Conservation (phyloP, 2,797 vertebrate species). For the Coranthus polyacanthus region DNA sequence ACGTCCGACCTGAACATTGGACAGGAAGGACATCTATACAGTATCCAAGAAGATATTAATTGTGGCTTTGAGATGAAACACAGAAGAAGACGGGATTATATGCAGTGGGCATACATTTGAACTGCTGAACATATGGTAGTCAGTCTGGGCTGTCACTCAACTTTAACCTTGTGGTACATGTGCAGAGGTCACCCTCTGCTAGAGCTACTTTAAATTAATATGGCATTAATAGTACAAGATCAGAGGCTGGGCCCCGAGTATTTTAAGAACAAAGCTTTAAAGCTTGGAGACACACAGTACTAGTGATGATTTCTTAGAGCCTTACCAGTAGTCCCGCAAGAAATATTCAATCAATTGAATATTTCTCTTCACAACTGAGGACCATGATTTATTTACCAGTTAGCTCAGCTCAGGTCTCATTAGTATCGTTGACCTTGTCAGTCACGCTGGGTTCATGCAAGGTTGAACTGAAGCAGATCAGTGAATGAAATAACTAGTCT, state of each 20-base stretch:
- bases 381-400: slow-evolving; percentile 47
- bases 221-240: neutral
- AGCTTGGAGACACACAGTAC: too few species aligned
- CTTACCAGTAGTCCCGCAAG: too few species aligned
- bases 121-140: neutral
- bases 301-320: too few species aligned
- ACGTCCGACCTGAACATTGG: slow-evolving; percentile 22
- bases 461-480: slow-evolving; percentile 31
- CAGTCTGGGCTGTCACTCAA: slow-evolving; percentile 5
- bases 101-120: neutral
- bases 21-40: slow-evolving; percentile 10
- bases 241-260: neutral
- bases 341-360: too few species aligned
- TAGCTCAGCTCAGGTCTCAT: slow-evolving; percentile 32
- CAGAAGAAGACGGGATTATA: neutral
- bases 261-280: neutral
- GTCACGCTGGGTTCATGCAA: slow-evolving; percentile 19
- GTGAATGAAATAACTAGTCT: neutral
- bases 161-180: neutral
- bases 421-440: slow-evolving; percentile 47
- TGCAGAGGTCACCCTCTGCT: neutral
- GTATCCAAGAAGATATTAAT: slow-evolving; percentile 4
- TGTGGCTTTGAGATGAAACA: slow-evolving; percentile 7
- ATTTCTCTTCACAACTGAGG: slow-evolving; percentile 28
- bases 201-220: neutral